Percentiles rank a stretch among this genome's conserved stretches.
Evolutionary conservation across 2,113 vertebrate genomes (phyloP).

Genomic region (Amphilophus citrinellus): DNA sequence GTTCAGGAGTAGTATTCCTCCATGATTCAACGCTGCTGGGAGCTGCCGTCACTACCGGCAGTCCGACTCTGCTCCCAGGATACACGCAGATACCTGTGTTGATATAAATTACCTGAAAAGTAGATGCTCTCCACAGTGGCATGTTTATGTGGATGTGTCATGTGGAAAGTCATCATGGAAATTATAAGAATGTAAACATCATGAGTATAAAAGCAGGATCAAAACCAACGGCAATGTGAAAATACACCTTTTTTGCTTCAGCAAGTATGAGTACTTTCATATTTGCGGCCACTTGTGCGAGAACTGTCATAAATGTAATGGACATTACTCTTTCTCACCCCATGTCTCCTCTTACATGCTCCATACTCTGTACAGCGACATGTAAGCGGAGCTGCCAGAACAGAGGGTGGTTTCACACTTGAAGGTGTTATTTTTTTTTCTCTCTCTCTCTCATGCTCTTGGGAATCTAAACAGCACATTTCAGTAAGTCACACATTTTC

Average conservation of each 20-base stretch:
- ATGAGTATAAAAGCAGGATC: not conserved
- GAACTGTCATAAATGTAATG: not conserved
- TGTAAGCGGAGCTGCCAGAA: slow-evolving; percentile 33
- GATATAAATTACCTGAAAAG: slow-evolving; percentile 1
- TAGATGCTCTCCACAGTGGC: not conserved
- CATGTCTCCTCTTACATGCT: not conserved
- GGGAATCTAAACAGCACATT: slow-evolving; percentile 16
- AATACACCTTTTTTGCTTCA: not conserved
- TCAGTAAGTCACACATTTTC: slow-evolving; percentile 37
- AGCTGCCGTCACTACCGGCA: slow-evolving; percentile 26
- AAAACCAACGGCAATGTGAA: not conserved
- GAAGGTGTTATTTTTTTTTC: slow-evolving; percentile 18
- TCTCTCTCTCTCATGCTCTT: not conserved
- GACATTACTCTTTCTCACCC: not conserved
- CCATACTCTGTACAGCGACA: slow-evolving; percentile 2
- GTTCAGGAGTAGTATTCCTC: slow-evolving; percentile 34
- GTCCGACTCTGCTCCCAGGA: not conserved
- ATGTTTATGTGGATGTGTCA: not conserved
- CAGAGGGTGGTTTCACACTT: slow-evolving; percentile 52
- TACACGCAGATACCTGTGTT: not conserved
- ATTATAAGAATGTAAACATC: not conserved
- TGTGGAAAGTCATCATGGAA: not conserved
- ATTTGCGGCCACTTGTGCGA: not conserved
- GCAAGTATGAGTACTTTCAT: not conserved
- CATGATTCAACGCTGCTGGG: slow-evolving; percentile 25